Base-by-base conservation (phyloP, 2,888 invertebrate species). In the Pterostichus madidus region DNA sequence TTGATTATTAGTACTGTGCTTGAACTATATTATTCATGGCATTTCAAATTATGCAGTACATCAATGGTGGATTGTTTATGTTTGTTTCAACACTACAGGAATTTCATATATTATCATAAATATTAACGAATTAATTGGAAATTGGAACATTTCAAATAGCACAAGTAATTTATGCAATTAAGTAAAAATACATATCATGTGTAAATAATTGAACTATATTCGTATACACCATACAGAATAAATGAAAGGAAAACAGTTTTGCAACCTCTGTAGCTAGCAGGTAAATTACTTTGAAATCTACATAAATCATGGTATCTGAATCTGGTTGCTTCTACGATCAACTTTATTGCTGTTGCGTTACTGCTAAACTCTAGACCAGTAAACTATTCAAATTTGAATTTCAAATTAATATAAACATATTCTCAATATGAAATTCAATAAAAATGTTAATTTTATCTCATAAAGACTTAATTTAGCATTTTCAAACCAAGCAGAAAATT, bases 381-480 rank as follows among this genome's bases (percentile, higher is more conserved):
- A 73, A 44, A 46, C 68, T 68, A 35, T 73, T 73, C 73, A 73
- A 46, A 73, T 73, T 73, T 73, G 73, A 73, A 46, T 73, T 73
- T 73, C 73, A 73, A 73, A 73, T 73, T 73, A 73, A 68, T 68
- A 44, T 59, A 32, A 64, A 64, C 35, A 35, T 73, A 68, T 68
- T 39, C 68, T 17, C 68, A 44, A 68, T 68, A 73, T 73, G 24
- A 73, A 73, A 73, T 73, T 73, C 46, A 73, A 73, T 73, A 73
- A 73, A 73, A 73, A 73, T 73, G 73, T 46, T 73, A 73, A 73
- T 73, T 73, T 24, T 15, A 46, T 24, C 39, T 73, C 73, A 73
- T 73, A 73, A 73, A 73, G 73, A 73, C 73, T 73, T 73, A 73
- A 73, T 73, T 73, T 73, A 44, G n/a, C 17, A 35, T 73, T 73